phyloP scores from a whole-genome alignment of 2,797 vertebrate genomes.

The Lepidocolaptes lacrymiger region DNA sequence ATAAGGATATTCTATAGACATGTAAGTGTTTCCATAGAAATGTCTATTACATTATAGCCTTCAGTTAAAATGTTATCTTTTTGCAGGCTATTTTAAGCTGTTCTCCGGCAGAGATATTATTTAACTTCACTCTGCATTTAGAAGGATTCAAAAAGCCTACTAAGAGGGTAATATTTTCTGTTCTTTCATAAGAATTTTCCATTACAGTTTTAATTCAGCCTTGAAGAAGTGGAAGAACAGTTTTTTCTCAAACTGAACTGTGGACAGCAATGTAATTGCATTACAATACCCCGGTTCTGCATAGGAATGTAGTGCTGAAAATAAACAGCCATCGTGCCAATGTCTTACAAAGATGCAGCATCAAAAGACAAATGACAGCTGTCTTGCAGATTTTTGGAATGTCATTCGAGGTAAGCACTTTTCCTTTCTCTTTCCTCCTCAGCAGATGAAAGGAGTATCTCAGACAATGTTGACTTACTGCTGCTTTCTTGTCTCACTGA shows the following conservation, averaged over 20 bases:
- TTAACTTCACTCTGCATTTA: conserved; percentile 30
- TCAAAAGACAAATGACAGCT: background rate
- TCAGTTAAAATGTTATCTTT: conserved; percentile 35
- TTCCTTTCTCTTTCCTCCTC: background rate
- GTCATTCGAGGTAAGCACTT: background rate
- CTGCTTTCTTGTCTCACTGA: background rate
- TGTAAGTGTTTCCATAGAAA: conserved; percentile 35
- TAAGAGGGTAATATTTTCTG: conserved; percentile 30
- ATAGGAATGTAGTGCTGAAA: background rate
- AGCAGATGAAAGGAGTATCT: background rate
- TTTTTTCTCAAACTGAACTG: background rate
- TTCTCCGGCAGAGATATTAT: conserved; percentile 17
- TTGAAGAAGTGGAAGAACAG: background rate
- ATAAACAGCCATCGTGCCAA: background rate
- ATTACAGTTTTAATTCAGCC: background rate
- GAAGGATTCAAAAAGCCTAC: background rate
- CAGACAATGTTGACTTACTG: background rate
- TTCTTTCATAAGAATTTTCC: conserved; percentile 17
- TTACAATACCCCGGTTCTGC: background rate
- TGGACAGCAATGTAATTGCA: background rate
- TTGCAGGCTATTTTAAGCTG: conserved; percentile 38
- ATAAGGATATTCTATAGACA: conserved; percentile 8
- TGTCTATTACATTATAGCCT: background rate
- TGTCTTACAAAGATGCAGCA: background rate
- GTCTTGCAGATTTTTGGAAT: background rate